Evolutionary conservation across 2,888 invertebrate species (phyloP).

Genomic region (Cephus runcator): DNA sequence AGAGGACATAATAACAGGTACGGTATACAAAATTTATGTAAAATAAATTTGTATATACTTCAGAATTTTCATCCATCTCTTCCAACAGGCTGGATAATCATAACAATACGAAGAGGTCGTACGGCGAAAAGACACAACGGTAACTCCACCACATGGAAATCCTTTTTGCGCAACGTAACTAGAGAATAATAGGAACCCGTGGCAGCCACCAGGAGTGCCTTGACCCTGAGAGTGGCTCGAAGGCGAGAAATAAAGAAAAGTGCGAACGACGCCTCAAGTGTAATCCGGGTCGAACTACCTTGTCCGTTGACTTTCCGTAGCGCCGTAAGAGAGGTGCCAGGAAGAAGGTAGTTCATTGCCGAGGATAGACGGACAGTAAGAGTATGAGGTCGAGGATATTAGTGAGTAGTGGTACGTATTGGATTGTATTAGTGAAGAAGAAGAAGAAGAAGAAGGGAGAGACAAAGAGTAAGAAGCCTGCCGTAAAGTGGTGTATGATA

Average conservation of each 20-base stretch:
- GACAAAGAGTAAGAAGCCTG: not conserved
- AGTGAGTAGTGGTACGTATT: not conserved
- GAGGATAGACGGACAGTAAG: constrained; percentile 1
- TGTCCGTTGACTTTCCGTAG: constrained; percentile 53
- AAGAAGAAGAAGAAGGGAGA: constrained; percentile 6
- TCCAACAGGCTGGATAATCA: not conserved
- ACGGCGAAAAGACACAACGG: constrained; percentile 1
- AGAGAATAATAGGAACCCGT: not conserved
- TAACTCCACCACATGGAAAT: not conserved
- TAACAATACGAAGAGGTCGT: not conserved
- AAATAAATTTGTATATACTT: not conserved
- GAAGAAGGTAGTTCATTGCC: constrained; percentile 12
- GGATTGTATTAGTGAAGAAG: constrained; percentile 9
- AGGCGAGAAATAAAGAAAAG: constrained; percentile 27
- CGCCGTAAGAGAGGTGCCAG: constrained; percentile 8
- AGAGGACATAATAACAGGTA: not conserved
- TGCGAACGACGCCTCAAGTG: constrained; percentile 39
- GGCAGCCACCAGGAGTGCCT: constrained; percentile 37
- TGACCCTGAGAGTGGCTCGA: constrained; percentile 40
- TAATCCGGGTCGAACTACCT: constrained; percentile 53
- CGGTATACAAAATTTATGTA: not conserved
- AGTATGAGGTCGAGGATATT: constrained; percentile 1
- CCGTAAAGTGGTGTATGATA: not conserved
- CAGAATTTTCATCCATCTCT: not conserved
- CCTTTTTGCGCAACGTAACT: constrained; percentile 3